Evolutionary conservation across 2,113 vertebrate species (phyloP).

Genomic region (Pygoscelis adeliae): DNA sequence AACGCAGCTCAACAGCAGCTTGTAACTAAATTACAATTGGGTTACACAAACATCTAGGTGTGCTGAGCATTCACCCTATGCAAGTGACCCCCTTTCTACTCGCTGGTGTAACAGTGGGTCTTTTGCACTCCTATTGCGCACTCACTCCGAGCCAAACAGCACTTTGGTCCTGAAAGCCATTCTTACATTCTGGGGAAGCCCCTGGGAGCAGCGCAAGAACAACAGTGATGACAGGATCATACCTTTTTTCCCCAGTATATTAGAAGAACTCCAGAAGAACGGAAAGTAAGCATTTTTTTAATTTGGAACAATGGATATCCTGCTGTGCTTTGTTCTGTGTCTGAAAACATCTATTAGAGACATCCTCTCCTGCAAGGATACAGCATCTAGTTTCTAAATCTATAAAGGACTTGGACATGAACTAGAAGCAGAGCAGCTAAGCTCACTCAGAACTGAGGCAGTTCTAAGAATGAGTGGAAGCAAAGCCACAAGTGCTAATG

Average conservation of each 20-base stretch:
- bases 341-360: not conserved
- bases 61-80: not conserved
- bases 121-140: not conserved
- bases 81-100: not conserved
- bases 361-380: not conserved
- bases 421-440: not conserved
- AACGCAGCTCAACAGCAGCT: not conserved
- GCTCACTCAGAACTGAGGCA: not conserved
- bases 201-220: not conserved
- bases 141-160: not conserved
- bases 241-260: not conserved
- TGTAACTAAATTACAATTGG: not conserved
- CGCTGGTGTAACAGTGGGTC: accelerated
- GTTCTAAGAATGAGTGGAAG: not conserved
- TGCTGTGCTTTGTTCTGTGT: not conserved
- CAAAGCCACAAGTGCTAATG: not conserved
- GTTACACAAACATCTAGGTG: not conserved
- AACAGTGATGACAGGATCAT: not conserved
- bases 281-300: not conserved
- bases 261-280: not conserved
- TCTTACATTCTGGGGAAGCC: not conserved
- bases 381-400: not conserved
- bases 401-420: not conserved
- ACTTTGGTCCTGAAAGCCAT: not conserved
- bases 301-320: not conserved